These are phyloP conservation scores for Andricus curvator DNA, from an alignment of 2,888 invertebrate species.

Conservation along the genomic window DNA sequence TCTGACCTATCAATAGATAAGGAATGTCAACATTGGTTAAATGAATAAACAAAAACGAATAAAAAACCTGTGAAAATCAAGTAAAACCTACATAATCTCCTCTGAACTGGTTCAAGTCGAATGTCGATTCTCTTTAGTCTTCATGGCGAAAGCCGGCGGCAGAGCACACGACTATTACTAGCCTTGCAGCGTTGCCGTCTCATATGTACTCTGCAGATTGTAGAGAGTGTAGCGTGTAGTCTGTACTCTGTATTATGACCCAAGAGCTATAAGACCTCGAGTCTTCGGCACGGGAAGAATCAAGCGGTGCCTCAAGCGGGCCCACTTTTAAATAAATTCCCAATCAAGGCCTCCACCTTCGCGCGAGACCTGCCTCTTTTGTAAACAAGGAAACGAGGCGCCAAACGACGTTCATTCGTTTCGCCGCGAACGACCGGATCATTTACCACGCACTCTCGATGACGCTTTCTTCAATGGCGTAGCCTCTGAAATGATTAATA, in stretches of 20 bases:
- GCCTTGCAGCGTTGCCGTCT: too few relatives aligned
- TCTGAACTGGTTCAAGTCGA: too few relatives aligned
- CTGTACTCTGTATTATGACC: background rate
- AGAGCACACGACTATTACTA: too few relatives aligned
- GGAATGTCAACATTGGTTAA: too few relatives aligned
- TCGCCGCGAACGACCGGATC: constrained; percentile 8
- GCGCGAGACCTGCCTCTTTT: constrained; percentile 51
- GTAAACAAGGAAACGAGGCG: constrained; percentile 59
- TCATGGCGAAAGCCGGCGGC: too few relatives aligned
- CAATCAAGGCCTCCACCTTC: constrained; percentile 58
- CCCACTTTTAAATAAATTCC: constrained; percentile 70
- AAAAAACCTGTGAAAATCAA: too few relatives aligned
- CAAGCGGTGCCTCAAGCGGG: constrained; percentile 50
- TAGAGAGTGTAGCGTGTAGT: too few relatives aligned
- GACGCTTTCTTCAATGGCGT: constrained; percentile 1
- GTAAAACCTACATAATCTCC: too few relatives aligned
- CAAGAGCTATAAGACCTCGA: background rate
- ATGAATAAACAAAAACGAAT: too few relatives aligned
- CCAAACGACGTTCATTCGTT: constrained; percentile 47
- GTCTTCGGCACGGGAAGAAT: background rate
- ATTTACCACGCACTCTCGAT: constrained; percentile 1
- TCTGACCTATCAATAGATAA: too few relatives aligned
- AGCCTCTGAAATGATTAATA: background rate
- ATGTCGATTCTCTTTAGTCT: too few relatives aligned
- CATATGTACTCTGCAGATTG: too few relatives aligned